phyloP scores from a whole-genome alignment of 2,113 vertebrate genomes.

The Leptocoma aspasia region DNA sequence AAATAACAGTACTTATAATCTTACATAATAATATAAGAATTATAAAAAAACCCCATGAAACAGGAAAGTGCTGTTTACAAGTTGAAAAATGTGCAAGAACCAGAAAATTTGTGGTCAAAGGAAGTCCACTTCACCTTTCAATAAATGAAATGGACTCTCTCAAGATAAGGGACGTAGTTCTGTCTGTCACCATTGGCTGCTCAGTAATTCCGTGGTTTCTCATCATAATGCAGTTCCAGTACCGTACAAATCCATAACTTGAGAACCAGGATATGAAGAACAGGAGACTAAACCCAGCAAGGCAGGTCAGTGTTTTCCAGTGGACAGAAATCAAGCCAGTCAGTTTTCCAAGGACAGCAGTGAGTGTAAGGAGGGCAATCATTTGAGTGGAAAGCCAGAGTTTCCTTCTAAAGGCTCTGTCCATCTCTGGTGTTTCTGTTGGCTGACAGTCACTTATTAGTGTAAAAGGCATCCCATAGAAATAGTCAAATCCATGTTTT shows the following conservation, averaged over 20 bases:
- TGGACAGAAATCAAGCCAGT: conserved; percentile 46
- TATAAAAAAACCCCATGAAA: background rate
- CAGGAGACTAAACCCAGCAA: conserved; percentile 30
- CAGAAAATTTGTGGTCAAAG: background rate
- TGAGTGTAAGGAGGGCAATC: conserved; percentile 64
- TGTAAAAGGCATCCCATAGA: conserved; percentile 84
- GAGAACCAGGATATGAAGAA: conserved; percentile 53
- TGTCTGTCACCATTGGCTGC: conserved; percentile 82
- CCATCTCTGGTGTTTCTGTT: conserved; percentile 58
- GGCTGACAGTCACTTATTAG: conserved; percentile 81
- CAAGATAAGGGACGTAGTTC: conserved; percentile 67
- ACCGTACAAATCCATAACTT: conserved; percentile 68
- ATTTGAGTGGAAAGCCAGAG: conserved; percentile 53
- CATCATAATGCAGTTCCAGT: conserved; percentile 93
- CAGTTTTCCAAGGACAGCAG: conserved; percentile 56
- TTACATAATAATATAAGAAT: background rate
- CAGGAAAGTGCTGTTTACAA: background rate
- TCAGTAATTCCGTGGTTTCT: conserved; percentile 79
- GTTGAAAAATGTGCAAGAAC: background rate
- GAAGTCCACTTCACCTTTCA: conserved; percentile 70
- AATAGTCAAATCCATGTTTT: conserved; percentile 87
- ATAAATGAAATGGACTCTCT: conserved; percentile 80
- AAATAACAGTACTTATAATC: background rate
- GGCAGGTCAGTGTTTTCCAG: conserved; percentile 22
- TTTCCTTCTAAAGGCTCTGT: conserved; percentile 40